phyloP scores from a whole-genome alignment of 2,113 vertebrate genomes.

The Neopipo cinnamomea region DNA sequence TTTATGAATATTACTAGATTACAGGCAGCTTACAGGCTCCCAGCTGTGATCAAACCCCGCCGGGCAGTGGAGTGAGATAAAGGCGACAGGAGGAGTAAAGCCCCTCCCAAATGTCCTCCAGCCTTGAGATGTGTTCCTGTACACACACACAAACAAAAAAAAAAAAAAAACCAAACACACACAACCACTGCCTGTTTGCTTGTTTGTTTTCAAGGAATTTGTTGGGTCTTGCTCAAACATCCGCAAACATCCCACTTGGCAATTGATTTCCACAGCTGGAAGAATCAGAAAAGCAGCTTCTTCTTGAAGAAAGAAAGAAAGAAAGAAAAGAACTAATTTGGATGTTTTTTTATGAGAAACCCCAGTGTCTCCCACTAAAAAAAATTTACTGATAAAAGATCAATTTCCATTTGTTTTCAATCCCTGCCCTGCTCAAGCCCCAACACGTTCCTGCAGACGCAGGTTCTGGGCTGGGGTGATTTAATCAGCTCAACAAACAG shows the following conservation, averaged over 20 bases:
- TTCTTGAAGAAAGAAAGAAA: neutral
- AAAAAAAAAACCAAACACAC: neutral
- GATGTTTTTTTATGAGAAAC: neutral
- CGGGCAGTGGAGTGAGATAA: accelerated
- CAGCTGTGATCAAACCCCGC: neutral
- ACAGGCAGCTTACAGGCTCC: neutral
- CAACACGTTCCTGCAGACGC: neutral
- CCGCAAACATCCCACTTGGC: neutral
- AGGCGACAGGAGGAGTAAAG: neutral
- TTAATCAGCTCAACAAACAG: neutral
- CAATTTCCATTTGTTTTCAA: neutral
- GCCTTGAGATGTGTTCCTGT: neutral
- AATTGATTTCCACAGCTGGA: neutral
- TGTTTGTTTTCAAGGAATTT: neutral
- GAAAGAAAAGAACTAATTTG: neutral
- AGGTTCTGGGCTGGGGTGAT: neutral
- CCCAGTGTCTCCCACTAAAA: neutral
- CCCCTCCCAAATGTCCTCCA: neutral
- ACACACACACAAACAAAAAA: neutral
- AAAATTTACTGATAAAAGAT: neutral
- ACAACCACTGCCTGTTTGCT: neutral
- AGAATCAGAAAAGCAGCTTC: neutral
- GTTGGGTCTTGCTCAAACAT: neutral
- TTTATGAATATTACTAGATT: neutral
- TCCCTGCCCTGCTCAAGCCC: neutral